phyloP scores from a whole-genome alignment of 1,140 invertebrate genomes.

The Musca vetustissima region DNA sequence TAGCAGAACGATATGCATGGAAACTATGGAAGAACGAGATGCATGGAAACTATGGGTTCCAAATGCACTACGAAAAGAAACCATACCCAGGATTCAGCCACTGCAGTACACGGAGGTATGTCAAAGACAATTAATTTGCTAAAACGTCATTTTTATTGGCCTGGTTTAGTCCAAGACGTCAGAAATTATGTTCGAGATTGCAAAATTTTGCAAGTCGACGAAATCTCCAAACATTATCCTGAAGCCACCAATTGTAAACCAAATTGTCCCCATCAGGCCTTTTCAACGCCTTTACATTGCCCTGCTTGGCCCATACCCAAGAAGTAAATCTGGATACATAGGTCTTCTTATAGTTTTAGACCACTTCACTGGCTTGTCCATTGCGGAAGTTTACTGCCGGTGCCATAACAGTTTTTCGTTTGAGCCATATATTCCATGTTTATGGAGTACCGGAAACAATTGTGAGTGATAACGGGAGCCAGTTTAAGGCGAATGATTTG shows the following conservation, averaged over 20 bases:
- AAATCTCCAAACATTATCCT: constrained; percentile 27
- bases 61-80: background rate
- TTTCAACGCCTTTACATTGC: constrained; percentile 30
- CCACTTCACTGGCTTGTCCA: background rate
- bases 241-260: constrained; percentile 26
- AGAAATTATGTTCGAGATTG: constrained; percentile 20
- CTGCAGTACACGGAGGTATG: constrained; percentile 5
- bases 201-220: constrained; percentile 23
- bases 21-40: background rate
- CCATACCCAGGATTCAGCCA: constrained; percentile 18
- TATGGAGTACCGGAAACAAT: constrained; percentile 1
- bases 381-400: background rate
- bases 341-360: constrained; percentile 25
- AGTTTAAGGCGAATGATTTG: background rate
- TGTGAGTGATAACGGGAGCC: background rate
- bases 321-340: constrained; percentile 21
- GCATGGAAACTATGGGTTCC: constrained; percentile 29
- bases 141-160: constrained; percentile 27
- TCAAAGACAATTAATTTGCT: constrained; percentile 25
- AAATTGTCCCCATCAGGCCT: background rate
- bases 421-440: background rate
- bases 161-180: constrained; percentile 23
- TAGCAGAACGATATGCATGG: constrained; percentile 28
- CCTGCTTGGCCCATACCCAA: constrained; percentile 27
- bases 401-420: background rate